Conservation (phyloP, 2,888 invertebrate genomes). For the Acleris emargana region DNA sequence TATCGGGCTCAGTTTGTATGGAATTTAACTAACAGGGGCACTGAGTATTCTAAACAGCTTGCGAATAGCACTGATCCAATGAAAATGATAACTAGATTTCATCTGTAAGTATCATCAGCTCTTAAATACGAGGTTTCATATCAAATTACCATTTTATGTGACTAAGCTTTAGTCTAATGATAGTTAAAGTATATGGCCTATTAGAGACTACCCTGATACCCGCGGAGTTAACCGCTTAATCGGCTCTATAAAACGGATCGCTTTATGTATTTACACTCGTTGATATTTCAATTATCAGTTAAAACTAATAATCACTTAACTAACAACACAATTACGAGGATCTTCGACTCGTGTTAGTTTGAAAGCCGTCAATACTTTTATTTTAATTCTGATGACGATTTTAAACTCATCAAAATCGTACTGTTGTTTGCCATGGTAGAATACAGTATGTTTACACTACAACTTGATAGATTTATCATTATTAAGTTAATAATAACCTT, state of each 20-base stretch:
- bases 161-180: constrained; percentile 29
- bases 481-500: too few species aligned
- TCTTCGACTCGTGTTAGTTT: too few species aligned
- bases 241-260: constrained; percentile 17
- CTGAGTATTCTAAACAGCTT: too few species aligned
- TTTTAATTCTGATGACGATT: too few species aligned
- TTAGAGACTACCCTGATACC: constrained; percentile 36
- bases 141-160: neutral
- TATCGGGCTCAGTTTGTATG: neutral
- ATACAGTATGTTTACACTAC: too few species aligned
- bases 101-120: neutral
- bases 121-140: neutral
- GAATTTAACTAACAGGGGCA: too few species aligned
- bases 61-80: neutral
- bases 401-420: too few species aligned
- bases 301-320: neutral
- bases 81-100: too few species aligned
- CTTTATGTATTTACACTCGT: constrained; percentile 24
- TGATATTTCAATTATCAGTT: constrained; percentile 11
- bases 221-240: constrained; percentile 12
- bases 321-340: too few species aligned
- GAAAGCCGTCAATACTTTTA: too few species aligned
- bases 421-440: too few species aligned
- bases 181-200: constrained; percentile 41
- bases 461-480: too few species aligned